phyloP scores from a whole-genome alignment of 2,797 vertebrate genomes.

The Pseudochirops cupreus region DNA sequence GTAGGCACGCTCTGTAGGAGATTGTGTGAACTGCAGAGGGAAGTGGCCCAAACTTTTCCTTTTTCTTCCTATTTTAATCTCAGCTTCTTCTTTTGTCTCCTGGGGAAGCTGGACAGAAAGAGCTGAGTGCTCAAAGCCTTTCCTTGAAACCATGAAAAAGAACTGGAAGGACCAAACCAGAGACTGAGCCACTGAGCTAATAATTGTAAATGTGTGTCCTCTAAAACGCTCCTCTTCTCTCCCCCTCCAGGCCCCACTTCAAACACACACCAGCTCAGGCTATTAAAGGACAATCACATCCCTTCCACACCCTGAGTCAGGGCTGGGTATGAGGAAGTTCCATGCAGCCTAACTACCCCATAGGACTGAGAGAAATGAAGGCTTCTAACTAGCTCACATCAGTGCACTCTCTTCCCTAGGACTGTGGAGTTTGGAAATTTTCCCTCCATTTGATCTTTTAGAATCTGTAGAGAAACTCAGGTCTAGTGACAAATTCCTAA shows the following conservation, averaged over 20 bases:
- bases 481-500: not conserved
- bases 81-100: not conserved
- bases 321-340: not conserved
- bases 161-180: not conserved
- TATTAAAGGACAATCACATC: not conserved
- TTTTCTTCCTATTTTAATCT: slow-evolving; percentile 11
- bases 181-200: not conserved
- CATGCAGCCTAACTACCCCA: not conserved
- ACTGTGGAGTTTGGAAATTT: not conserved
- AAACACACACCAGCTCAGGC: not conserved
- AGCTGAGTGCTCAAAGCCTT: accelerated
- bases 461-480: not conserved
- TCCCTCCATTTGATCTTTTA: not conserved
- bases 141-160: not conserved
- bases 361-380: not conserved
- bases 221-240: not conserved
- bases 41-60: not conserved
- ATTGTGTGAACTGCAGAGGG: not conserved
- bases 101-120: too few species aligned
- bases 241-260: not conserved
- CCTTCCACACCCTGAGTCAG: not conserved
- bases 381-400: not conserved
- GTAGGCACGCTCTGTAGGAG: not conserved
- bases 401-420: not conserved
- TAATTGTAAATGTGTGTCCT: not conserved